These are phyloP conservation scores for Zaprionus nigranus DNA, from an alignment of 1,140 invertebrate species.

Conservation along the genomic window DNA sequence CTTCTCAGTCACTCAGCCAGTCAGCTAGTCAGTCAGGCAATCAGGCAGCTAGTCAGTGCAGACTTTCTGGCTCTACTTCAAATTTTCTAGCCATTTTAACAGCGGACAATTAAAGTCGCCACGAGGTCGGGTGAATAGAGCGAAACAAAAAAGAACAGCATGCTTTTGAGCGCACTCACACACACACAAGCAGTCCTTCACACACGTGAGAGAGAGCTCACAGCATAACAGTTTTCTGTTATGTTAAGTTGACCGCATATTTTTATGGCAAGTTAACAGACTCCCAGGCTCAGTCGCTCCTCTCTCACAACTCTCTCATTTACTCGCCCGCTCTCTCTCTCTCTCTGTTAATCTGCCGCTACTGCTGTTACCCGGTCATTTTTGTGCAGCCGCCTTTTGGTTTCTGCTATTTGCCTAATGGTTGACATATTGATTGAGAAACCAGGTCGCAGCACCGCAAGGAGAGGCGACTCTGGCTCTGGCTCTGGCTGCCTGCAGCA, in stretches of 20 bases:
- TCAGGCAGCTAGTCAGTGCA: background rate
- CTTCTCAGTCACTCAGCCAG: background rate
- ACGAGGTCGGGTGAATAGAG: conserved; percentile 43
- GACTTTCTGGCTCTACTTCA: conserved; percentile 2
- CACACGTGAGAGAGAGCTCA: conserved; percentile 27
- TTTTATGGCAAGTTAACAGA: conserved; percentile 7
- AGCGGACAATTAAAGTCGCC: conserved; percentile 61
- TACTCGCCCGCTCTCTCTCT: background rate
- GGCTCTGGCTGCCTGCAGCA: background rate
- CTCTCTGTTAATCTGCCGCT: background rate
- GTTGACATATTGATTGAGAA: conserved; percentile 49
- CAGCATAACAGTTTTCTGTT: conserved; percentile 20
- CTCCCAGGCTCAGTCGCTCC: background rate
- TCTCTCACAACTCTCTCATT: background rate
- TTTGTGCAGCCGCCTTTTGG: conserved; percentile 41
- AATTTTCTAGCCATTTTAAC: conserved; percentile 19
- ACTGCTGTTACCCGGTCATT: conserved; percentile 64
- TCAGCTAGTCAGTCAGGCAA: background rate
- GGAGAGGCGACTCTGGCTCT: background rate
- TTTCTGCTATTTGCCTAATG: conserved; percentile 36
- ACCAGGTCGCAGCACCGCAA: conserved; percentile 35
- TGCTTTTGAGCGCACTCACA: conserved; percentile 43
- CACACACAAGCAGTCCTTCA: background rate
- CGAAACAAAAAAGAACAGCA: conserved; percentile 31
- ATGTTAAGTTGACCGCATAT: background rate